Percentiles rank a stretch among this genome's conserved stretches.
Evolutionary conservation across 2,888 invertebrate species (phyloP).

Genomic region (Phasia obesa): DNA sequence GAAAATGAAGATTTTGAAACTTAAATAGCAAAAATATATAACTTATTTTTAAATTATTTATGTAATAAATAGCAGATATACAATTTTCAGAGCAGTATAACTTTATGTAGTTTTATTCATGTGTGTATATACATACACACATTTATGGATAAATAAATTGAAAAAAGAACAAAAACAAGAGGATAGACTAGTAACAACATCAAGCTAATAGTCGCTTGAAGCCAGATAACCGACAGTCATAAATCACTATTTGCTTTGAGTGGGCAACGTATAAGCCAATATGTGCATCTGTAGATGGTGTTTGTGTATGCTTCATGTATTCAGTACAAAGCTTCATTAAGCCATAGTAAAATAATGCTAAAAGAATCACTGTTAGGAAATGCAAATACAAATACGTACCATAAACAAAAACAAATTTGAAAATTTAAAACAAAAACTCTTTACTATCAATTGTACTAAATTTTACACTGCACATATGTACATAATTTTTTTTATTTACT

Average conservation of each 20-base stretch:
- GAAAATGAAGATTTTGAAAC: no score
- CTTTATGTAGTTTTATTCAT: neutral
- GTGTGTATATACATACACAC: no score
- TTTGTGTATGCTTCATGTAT: neutral
- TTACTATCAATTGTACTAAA: neutral
- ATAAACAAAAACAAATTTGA: constrained; percentile 10
- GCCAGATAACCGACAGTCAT: constrained; percentile 58
- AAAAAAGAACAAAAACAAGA: constrained; percentile 1
- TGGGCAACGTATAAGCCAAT: constrained; percentile 12
- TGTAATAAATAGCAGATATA: no score
- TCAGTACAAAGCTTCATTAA: constrained; percentile 33
- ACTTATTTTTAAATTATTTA: no score
- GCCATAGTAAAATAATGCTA: constrained; percentile 30
- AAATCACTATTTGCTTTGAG: constrained; percentile 46
- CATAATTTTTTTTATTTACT: neutral
- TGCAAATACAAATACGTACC: constrained; percentile 20
- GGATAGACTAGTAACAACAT: neutral
- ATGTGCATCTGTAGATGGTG: neutral
- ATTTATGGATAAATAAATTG: neutral
- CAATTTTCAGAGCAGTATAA: neutral
- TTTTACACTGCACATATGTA: neutral
- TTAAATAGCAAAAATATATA: no score
- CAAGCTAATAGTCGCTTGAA: constrained; percentile 47
- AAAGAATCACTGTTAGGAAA: constrained; percentile 1
- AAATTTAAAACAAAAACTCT: no score